These are phyloP conservation scores for Onychostruthus taczanowskii DNA, from an alignment of 2,113 vertebrate genomes.

Conservation along the genomic window DNA sequence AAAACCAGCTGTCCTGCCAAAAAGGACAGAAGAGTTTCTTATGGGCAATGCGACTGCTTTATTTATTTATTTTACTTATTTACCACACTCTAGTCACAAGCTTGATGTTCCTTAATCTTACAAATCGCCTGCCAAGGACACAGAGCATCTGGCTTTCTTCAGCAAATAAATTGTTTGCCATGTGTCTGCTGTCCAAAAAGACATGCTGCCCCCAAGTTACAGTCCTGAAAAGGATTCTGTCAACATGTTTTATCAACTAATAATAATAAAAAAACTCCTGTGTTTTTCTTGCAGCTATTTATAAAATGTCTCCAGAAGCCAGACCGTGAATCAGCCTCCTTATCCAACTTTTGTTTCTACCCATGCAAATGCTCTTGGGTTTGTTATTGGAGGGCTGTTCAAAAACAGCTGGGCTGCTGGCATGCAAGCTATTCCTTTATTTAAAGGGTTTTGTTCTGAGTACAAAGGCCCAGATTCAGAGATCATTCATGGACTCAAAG, in stretches of 20 bases:
- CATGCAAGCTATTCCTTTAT: constrained; percentile 44
- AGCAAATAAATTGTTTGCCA: constrained; percentile 41
- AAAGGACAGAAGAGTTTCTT: background rate
- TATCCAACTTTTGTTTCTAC: constrained; percentile 67
- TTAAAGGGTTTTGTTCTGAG: constrained; percentile 37
- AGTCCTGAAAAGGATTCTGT: constrained; percentile 55
- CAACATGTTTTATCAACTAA: constrained; percentile 59
- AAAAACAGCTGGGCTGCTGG: constrained; percentile 64
- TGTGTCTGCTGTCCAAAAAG: constrained; percentile 57
- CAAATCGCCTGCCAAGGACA: constrained; percentile 35
- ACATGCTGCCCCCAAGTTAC: constrained; percentile 40
- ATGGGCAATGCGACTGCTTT: background rate
- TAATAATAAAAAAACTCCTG: constrained; percentile 20
- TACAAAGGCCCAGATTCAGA: constrained; percentile 28
- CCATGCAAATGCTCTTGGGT: constrained; percentile 7
- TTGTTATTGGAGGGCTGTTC: constrained; percentile 42
- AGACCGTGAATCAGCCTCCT: constrained; percentile 61
- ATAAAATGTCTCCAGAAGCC: constrained; percentile 67
- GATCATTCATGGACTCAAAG: constrained; percentile 27
- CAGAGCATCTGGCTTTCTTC: constrained; percentile 50
- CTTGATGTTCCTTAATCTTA: constrained; percentile 43
- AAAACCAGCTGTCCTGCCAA: constrained; percentile 29
- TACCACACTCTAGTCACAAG: background rate
- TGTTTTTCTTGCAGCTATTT: constrained; percentile 66
- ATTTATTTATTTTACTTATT: constrained; percentile 54